Evolutionary conservation across 2,797 vertebrate genomes (phyloP).

Genomic region (Lemur catta): DNA sequence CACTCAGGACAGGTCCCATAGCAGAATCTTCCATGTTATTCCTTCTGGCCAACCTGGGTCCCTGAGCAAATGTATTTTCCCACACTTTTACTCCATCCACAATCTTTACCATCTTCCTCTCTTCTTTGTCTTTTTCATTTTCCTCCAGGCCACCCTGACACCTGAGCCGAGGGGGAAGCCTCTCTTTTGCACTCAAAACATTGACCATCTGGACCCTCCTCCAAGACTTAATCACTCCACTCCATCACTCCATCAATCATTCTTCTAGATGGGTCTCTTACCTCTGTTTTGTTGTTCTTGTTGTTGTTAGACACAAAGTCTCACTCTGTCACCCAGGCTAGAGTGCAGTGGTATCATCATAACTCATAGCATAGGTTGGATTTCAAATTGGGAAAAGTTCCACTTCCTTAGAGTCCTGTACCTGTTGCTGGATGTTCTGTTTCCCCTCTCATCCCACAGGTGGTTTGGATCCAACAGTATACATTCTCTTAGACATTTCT

Average conservation of each 20-base stretch:
- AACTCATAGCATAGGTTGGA: no score
- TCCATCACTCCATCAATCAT: no score
- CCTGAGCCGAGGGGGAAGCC: neutral
- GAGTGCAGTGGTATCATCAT: no score
- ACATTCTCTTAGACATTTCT: neutral
- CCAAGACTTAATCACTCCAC: neutral
- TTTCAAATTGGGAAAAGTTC: neutral
- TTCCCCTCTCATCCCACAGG: neutral
- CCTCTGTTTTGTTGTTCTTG: neutral
- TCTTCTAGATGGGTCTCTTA: neutral
- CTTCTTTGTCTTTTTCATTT: neutral
- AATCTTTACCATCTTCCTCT: neutral
- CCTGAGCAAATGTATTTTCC: neutral
- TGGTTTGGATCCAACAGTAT: neutral
- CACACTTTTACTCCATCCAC: accelerated
- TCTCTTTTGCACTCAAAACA: neutral
- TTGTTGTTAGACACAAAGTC: no score
- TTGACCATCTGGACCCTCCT: neutral
- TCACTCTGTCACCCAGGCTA: no score
- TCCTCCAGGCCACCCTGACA: neutral
- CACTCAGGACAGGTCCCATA: neutral
- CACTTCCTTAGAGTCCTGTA: neutral
- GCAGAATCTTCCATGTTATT: neutral
- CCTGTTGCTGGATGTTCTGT: neutral
- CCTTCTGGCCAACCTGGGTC: neutral